A percentile compares a stretch with the other conserved stretches of the same genome.
Evolutionary conservation across 2,797 vertebrate species (phyloP).

Genomic region (Spheniscus humboldti): DNA sequence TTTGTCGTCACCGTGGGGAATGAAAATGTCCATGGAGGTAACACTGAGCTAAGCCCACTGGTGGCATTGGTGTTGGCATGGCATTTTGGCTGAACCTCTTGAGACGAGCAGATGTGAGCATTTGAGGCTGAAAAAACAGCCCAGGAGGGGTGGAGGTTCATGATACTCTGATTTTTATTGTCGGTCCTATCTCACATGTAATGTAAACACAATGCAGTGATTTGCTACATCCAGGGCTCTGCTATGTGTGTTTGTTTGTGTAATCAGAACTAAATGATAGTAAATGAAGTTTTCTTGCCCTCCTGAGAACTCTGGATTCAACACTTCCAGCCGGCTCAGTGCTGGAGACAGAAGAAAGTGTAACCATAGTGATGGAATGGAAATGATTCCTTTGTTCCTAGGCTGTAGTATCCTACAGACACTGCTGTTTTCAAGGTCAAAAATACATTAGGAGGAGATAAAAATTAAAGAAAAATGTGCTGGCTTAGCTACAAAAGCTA

Average conservation of each 20-base stretch:
- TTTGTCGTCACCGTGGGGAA: neutral
- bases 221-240: conserved; percentile 57
- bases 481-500: conserved; percentile 75
- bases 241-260: conserved; percentile 61
- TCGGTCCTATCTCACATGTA: neutral
- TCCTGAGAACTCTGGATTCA: conserved; percentile 74
- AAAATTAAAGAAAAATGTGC: conserved; percentile 78
- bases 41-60: neutral
- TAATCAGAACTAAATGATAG: conserved; percentile 74
- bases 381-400: conserved; percentile 82
- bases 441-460: conserved; percentile 77
- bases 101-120: neutral
- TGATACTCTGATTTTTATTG: neutral
- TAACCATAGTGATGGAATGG: conserved; percentile 85
- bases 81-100: conserved; percentile 12
- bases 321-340: conserved; percentile 66
- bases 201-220: conserved; percentile 21
- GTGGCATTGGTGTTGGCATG: neutral
- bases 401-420: conserved; percentile 78
- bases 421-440: conserved; percentile 81
- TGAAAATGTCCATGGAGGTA: neutral
- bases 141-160: neutral
- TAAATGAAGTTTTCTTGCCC: conserved; percentile 73
- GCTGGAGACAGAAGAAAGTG: conserved; percentile 73
- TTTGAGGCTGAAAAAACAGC: conserved; percentile 10